Conservation (phyloP, 1,140 invertebrate genomes). For the Bombus difficillimus region DNA sequence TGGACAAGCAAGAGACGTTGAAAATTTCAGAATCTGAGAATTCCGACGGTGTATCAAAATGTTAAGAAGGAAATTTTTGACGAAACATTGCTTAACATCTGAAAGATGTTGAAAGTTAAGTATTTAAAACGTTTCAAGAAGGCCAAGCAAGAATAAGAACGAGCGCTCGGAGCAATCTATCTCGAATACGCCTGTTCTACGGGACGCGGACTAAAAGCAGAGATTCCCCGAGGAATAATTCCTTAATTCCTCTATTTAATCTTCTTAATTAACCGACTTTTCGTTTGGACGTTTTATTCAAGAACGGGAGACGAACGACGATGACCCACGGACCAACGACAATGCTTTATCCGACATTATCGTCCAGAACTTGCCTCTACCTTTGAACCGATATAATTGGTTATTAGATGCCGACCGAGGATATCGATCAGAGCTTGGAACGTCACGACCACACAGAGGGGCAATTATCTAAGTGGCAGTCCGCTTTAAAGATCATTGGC, state of each 20-base stretch:
- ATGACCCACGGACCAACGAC: not conserved
- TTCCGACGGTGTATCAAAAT: not conserved
- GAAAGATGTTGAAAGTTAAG: too few relatives aligned
- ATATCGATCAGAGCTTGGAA: slow-evolving; percentile 37
- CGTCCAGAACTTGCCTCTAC: slow-evolving; percentile 13
- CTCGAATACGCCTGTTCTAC: not conserved
- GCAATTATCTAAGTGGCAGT: slow-evolving; percentile 57
- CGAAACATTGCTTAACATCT: not conserved
- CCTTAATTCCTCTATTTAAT: slow-evolving; percentile 17
- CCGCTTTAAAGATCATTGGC: slow-evolving; percentile 52
- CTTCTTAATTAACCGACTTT: slow-evolving; percentile 29
- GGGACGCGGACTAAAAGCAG: not conserved
- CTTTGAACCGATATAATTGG: slow-evolving; percentile 46
- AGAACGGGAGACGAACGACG: not conserved
- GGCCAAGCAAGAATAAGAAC: not conserved
- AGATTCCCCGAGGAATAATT: not conserved
- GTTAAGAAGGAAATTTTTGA: not conserved
- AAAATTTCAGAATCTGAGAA: not conserved
- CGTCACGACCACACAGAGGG: slow-evolving; percentile 12
- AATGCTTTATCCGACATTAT: slow-evolving; percentile 7
- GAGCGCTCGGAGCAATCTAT: not conserved
- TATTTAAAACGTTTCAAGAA: not conserved
- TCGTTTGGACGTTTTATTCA: not conserved
- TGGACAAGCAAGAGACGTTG: not conserved
- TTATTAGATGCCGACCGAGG: slow-evolving; percentile 52